Conservation (phyloP, 2,888 invertebrate species). For the Neoscelio sp. region DNA sequence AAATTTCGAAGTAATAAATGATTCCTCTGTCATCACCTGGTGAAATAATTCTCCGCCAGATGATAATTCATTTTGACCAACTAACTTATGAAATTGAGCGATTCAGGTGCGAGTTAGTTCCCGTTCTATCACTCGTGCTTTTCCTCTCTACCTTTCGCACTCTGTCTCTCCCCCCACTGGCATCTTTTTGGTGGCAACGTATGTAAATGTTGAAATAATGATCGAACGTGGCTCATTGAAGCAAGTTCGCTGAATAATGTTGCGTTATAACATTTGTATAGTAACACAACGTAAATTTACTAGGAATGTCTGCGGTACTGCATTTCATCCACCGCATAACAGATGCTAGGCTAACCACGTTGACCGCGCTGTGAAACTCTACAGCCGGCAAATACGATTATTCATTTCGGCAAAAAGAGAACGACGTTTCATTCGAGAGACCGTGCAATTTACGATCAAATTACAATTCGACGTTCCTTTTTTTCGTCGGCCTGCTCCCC, state of each 20-base stretch:
- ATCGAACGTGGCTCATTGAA: slow-evolving; percentile 67
- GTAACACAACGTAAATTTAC: slow-evolving; percentile 68
- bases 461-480: slow-evolving; percentile 67
- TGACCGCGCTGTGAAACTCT: slow-evolving; percentile 69
- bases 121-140: slow-evolving; percentile 29
- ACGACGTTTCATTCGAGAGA: slow-evolving; percentile 68
- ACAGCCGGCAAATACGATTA: slow-evolving; percentile 69
- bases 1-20: slow-evolving; percentile 1
- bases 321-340: slow-evolving; percentile 69
- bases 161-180: not conserved
- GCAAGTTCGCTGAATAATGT: slow-evolving; percentile 68
- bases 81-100: slow-evolving; percentile 11
- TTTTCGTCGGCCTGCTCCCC: slow-evolving; percentile 23
- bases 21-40: not conserved
- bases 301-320: slow-evolving; percentile 69
- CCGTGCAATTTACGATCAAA: slow-evolving; percentile 69
- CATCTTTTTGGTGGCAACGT: slow-evolving; percentile 41
- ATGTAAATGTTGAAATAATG: slow-evolving; percentile 68
- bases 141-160: slow-evolving; percentile 1
- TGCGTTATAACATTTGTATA: slow-evolving; percentile 68
- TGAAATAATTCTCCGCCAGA: slow-evolving; percentile 31
- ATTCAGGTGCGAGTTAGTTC: slow-evolving; percentile 2
- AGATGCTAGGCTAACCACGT: slow-evolving; percentile 69
- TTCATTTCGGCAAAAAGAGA: slow-evolving; percentile 68
- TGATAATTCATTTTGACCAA: slow-evolving; percentile 26